Conservation (phyloP, 2,797 vertebrate genomes). For the Crocodylus rhombifer region DNA sequence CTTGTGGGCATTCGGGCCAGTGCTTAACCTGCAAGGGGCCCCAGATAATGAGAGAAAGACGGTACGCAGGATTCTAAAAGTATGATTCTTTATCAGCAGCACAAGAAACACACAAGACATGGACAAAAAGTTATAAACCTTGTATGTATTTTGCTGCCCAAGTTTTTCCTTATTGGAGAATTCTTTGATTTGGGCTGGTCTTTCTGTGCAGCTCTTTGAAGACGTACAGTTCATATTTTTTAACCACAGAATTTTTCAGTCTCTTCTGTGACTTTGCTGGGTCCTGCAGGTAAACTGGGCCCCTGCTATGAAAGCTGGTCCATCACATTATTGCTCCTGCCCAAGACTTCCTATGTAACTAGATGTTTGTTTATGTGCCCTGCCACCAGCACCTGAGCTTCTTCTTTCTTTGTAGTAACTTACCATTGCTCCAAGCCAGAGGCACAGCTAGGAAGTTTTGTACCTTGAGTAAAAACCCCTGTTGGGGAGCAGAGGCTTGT, state of each 20-base stretch:
- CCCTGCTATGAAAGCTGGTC: background rate
- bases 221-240: background rate
- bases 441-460: too few species aligned
- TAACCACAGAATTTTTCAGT: background rate
- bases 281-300: background rate
- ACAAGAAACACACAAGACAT: background rate
- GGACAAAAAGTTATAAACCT: background rate
- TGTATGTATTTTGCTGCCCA: background rate
- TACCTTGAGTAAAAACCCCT: too few species aligned
- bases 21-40: background rate
- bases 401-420: rapidly evolving
- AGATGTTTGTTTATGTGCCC: background rate
- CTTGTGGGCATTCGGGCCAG: background rate
- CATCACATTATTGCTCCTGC: background rate
- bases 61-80: background rate
- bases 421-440: background rate
- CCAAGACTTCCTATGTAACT: background rate
- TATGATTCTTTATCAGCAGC: background rate
- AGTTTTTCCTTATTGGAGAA: background rate
- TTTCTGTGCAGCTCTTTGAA: background rate
- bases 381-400: background rate
- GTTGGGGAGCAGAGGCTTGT: too few species aligned
- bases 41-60: background rate
- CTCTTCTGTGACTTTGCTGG: background rate
- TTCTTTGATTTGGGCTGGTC: background rate